Conservation (phyloP, 2,797 vertebrate species). For the Gambelia wislizenii region DNA sequence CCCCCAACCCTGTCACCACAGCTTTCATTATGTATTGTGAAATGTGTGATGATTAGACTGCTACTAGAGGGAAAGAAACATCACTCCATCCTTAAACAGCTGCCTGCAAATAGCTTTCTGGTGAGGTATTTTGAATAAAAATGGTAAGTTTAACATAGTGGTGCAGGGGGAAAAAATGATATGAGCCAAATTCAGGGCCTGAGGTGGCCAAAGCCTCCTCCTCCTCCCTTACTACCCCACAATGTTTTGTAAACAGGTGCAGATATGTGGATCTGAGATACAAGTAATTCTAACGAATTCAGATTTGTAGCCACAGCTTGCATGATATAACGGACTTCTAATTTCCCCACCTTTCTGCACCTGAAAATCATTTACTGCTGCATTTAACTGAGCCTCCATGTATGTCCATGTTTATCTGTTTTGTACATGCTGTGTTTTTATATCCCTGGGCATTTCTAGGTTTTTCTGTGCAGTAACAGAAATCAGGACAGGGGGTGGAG, state of each 20-base stretch:
- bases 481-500: conserved; percentile 63
- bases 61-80: neutral
- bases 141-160: neutral
- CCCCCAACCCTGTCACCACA: neutral
- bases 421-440: neutral
- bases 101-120: neutral
- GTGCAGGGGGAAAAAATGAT: neutral
- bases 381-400: neutral
- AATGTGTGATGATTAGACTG: neutral
- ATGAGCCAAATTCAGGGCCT: neutral
- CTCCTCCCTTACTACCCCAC: too few species aligned
- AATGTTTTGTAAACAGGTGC: conserved; percentile 7
- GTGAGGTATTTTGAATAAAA: neutral
- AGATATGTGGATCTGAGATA: neutral
- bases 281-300: neutral
- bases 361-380: neutral
- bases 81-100: neutral
- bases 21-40: neutral
- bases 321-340: neutral
- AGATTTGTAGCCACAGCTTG: neutral
- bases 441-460: conserved; percentile 14
- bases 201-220: neutral
- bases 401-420: neutral
- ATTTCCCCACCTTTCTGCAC: neutral
- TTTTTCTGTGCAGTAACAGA: conserved; percentile 33